Percentiles rank a stretch among this genome's conserved stretches.
Conservation (phyloP, 2,888 invertebrate genomes). For the Icerya purchasi region DNA sequence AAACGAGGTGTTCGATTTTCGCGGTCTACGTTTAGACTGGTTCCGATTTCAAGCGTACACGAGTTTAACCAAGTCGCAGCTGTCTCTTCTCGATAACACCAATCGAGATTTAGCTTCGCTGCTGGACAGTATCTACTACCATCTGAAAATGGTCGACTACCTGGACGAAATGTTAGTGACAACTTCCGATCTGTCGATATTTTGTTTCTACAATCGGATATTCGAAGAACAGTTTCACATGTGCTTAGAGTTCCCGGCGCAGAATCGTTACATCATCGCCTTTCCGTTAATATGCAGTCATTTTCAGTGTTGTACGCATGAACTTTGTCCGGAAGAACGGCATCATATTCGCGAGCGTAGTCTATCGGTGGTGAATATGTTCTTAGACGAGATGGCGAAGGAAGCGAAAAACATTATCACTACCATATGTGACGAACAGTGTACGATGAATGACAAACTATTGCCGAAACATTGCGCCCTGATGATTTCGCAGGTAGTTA, state of each 20-base stretch:
- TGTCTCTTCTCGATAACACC: constrained; percentile 44
- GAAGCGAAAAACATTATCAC: constrained; percentile 97
- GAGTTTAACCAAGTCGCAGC: constrained; percentile 49
- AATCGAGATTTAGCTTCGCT: constrained; percentile 71
- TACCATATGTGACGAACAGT: constrained; percentile 95
- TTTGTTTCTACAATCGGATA: constrained; percentile 91
- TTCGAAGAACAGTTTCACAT: constrained; percentile 97
- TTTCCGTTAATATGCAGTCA: constrained; percentile 96
- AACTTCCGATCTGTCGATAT: constrained; percentile 89
- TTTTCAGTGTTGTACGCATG: constrained; percentile 93
- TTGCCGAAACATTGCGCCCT: constrained; percentile 88
- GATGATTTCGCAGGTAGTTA: constrained; percentile 65
- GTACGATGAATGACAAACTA: constrained; percentile 84
- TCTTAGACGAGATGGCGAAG: constrained; percentile 95
- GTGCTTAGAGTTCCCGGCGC: constrained; percentile 96
- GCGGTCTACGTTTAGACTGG: constrained; percentile 91
- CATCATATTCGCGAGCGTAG: constrained; percentile 90
- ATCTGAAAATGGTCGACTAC: constrained; percentile 94
- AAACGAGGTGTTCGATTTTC: constrained; percentile 85
- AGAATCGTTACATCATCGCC: constrained; percentile 90
- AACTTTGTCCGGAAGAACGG: constrained; percentile 92
- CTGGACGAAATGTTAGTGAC: constrained; percentile 91
- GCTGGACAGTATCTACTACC: constrained; percentile 88
- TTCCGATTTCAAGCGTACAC: constrained; percentile 86
- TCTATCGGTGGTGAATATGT: constrained; percentile 88